Percentiles rank a stretch among this genome's conserved stretches.
phyloP scores from a whole-genome alignment of 2,797 vertebrate genomes.

The Trematomus bernacchii region DNA sequence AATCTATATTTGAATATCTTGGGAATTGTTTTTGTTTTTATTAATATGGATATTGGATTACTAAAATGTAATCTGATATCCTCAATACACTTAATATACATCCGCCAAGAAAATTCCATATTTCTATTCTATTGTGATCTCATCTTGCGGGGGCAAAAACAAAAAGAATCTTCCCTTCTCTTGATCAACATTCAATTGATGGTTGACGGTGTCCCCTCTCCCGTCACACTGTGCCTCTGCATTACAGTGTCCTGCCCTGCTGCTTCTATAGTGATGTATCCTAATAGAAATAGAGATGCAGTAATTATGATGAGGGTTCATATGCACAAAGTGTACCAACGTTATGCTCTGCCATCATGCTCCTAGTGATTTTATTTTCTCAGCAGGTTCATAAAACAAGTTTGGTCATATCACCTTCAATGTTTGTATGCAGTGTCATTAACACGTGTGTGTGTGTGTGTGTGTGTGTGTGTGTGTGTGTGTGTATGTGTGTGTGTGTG shows the following conservation, averaged over 20 bases:
- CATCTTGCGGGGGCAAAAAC: not conserved
- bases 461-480: slow-evolving; percentile 24
- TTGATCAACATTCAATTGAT: not conserved
- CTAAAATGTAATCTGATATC: not conserved
- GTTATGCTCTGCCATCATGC: not conserved
- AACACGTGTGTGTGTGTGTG: slow-evolving; percentile 21
- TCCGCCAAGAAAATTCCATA: not conserved
- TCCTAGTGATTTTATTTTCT: not conserved
- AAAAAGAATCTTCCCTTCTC: not conserved
- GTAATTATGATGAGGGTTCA: not conserved
- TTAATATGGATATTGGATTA: not conserved
- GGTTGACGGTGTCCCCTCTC: not conserved
- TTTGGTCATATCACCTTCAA: not conserved
- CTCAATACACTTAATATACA: not conserved
- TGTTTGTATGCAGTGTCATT: not conserved
- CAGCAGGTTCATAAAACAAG: not conserved
- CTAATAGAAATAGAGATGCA: not conserved
- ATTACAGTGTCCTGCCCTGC: not conserved
- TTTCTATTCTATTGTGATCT: not conserved
- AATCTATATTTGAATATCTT: not conserved
- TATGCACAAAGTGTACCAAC: not conserved
- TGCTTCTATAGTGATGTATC: not conserved
- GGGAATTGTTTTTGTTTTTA: too few relatives aligned
- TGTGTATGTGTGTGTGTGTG: slow-evolving; percentile 31
- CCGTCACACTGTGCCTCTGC: not conserved